These are phyloP conservation scores for Leptocoma aspasia DNA, from an alignment of 2,113 vertebrate genomes.

Conservation along the genomic window DNA sequence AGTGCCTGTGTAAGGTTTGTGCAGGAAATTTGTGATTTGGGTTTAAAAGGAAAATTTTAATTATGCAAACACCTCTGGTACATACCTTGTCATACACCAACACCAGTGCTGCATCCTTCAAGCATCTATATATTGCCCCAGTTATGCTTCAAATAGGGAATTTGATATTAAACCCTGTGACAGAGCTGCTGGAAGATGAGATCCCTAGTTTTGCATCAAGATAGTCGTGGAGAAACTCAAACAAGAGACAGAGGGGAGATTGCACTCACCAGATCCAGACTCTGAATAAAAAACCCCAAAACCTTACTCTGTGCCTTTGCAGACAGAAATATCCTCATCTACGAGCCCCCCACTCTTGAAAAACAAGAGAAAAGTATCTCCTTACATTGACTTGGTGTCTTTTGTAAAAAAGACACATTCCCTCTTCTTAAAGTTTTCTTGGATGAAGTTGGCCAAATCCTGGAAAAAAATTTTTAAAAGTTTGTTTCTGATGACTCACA, in stretches of 20 bases:
- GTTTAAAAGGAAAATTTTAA: not conserved
- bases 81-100: not conserved
- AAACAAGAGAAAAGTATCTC: not conserved
- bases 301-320: not conserved
- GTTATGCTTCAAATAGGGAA: not conserved
- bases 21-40: not conserved
- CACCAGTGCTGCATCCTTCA: not conserved
- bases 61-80: not conserved
- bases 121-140: not conserved
- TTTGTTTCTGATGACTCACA: not conserved
- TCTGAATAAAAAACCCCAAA: not conserved
- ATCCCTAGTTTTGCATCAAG: not conserved
- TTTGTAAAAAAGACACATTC: conserved; percentile 79
- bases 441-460: conserved; percentile 77
- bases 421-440: conserved; percentile 81
- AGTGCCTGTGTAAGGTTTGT: not conserved
- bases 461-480: not conserved
- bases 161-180: not conserved
- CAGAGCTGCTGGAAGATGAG: not conserved
- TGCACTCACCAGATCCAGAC: not conserved
- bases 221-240: not conserved
- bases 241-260: not conserved
- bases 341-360: rapidly evolving
- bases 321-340: not conserved
- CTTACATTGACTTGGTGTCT: conserved; percentile 78